phyloP scores from a whole-genome alignment of 2,888 invertebrate genomes.

The Eilema depressum region DNA sequence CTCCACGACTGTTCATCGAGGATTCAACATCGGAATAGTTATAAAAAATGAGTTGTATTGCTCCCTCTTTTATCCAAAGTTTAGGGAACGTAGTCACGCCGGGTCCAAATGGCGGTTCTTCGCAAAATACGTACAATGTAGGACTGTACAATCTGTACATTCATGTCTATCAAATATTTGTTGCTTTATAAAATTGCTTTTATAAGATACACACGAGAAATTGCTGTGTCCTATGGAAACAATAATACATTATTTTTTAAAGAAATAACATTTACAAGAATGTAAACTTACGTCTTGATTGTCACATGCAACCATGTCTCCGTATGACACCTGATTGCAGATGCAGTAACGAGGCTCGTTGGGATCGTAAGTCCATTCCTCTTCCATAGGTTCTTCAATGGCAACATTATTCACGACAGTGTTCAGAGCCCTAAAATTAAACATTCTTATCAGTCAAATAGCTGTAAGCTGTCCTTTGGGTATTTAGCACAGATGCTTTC shows the following conservation, averaged over 20 bases:
- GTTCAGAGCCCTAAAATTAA: constrained; percentile 71
- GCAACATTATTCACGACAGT: constrained; percentile 84
- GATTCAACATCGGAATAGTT: background rate
- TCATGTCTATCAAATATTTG: no score
- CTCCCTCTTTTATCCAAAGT: background rate
- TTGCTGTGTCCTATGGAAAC: no score
- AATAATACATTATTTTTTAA: no score
- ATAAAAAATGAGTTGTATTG: background rate
- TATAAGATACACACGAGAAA: no score
- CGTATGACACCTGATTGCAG: constrained; percentile 98
- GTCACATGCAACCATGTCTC: constrained; percentile 99
- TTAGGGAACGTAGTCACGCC: background rate
- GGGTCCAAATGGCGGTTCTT: no score
- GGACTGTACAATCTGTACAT: no score
- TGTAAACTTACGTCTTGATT: constrained; percentile 94
- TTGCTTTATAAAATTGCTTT: no score
- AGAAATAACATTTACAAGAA: background rate
- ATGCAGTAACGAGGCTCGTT: constrained; percentile 98
- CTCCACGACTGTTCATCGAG: background rate
- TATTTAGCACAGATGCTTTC: no score
- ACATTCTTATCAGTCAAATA: background rate
- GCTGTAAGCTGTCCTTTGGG: background rate
- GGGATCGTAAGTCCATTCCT: constrained; percentile 97
- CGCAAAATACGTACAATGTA: no score
- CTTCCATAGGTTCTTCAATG: constrained; percentile 86